These are phyloP conservation scores for Oxyscelio sp. DNA, from an alignment of 2,888 invertebrate species.

Conservation along the genomic window DNA sequence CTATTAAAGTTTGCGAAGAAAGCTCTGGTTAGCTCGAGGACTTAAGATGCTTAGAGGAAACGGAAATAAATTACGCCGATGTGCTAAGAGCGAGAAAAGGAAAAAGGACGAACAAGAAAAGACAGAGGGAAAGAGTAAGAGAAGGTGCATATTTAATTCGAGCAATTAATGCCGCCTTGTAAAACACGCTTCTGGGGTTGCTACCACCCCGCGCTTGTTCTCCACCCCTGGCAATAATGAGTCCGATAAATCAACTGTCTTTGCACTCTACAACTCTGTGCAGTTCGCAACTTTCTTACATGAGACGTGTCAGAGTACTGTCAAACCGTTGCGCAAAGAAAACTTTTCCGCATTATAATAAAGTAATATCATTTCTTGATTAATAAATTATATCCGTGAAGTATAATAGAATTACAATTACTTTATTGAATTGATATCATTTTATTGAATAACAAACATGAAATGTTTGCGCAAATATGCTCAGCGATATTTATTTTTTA, in stretches of 20 bases:
- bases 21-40: conserved; percentile 80
- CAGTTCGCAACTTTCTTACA: conserved; percentile 80
- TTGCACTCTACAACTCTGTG: conserved; percentile 87
- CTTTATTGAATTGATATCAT: too few relatives aligned
- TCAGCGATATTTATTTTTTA: conserved; percentile 5
- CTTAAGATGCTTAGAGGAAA: conserved; percentile 86
- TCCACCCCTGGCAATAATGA: conserved; percentile 87
- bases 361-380: too few relatives aligned
- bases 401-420: too few relatives aligned
- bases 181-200: conserved; percentile 88
- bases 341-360: not conserved
- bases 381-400: too few relatives aligned
- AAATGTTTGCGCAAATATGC: too few relatives aligned
- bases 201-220: conserved; percentile 82
- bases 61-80: conserved; percentile 87
- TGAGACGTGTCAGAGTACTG: conserved; percentile 55
- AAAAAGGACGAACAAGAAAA: conserved; percentile 63
- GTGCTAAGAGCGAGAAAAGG: conserved; percentile 75
- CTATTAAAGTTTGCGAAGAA: conserved; percentile 75
- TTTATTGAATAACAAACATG: too few relatives aligned
- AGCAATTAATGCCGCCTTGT: conserved; percentile 89
- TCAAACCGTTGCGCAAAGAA: conserved; percentile 26
- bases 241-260: conserved; percentile 89
- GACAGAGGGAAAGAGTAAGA: conserved; percentile 71
- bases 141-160: conserved; percentile 88